Conservation (phyloP, 2,113 vertebrate genomes). For the Regulus satrapa region DNA sequence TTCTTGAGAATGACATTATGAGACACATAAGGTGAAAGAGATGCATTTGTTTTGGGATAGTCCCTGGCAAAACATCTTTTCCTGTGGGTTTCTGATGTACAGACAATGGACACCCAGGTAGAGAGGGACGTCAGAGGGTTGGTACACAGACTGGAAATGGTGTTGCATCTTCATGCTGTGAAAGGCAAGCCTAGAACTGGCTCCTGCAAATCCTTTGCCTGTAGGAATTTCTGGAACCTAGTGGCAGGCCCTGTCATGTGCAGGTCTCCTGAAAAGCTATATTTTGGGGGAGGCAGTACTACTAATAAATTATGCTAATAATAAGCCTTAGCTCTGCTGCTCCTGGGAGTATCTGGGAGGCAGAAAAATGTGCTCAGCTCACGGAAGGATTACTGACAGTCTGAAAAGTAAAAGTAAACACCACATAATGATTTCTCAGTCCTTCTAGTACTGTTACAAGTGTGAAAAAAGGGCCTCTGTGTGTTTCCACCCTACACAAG, state of each 20-base stretch:
- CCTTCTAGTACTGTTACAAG: background rate
- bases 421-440: background rate
- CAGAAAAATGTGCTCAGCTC: background rate
- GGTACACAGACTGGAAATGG: background rate
- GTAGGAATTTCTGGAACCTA: background rate
- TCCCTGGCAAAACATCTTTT: background rate
- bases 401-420: background rate
- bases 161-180: background rate
- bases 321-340: background rate
- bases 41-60: background rate
- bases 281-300: background rate
- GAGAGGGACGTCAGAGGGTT: background rate
- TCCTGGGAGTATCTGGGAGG: background rate
- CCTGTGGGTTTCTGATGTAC: background rate
- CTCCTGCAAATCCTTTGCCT: background rate
- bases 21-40: background rate
- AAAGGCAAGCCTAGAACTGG: background rate
- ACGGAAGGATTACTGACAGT: background rate
- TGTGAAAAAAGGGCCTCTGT: background rate
- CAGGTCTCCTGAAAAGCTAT: background rate
- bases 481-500: background rate
- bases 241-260: background rate
- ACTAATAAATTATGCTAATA: background rate
- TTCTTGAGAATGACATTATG: background rate
- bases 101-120: background rate